Evolutionary conservation across 2,113 vertebrate genomes (phyloP).

Genomic region (Coptodon bakossiorum): DNA sequence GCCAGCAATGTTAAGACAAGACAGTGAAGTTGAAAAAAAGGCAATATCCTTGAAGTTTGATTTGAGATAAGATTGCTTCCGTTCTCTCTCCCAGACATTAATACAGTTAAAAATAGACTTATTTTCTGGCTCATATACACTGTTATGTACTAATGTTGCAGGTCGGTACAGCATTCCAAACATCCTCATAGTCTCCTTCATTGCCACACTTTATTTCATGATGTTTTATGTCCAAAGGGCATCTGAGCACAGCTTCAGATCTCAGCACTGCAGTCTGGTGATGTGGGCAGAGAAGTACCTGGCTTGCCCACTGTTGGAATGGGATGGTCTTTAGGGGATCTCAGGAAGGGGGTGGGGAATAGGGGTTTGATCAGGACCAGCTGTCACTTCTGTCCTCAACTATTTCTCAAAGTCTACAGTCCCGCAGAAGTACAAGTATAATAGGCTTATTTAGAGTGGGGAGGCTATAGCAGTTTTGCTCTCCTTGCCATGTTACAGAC

Average conservation of each 20-base stretch:
- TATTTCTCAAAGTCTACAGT: constrained; percentile 39
- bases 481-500: background rate
- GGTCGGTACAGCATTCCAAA: constrained; percentile 30
- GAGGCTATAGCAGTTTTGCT: constrained; percentile 4
- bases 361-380: constrained; percentile 69
- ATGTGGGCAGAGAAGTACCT: constrained; percentile 43
- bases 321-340: constrained; percentile 57
- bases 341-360: constrained; percentile 50
- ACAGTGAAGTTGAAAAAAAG: constrained; percentile 11
- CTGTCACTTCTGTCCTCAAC: constrained; percentile 64
- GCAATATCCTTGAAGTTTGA: constrained; percentile 28
- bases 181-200: constrained; percentile 24
- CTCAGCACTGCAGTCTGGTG: constrained; percentile 44
- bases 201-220: constrained; percentile 28
- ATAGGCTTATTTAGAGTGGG: background rate
- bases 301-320: constrained; percentile 53
- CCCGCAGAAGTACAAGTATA: constrained; percentile 13
- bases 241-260: constrained; percentile 55
- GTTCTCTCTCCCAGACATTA: constrained; percentile 3
- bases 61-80: constrained; percentile 32
- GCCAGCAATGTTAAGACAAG: background rate
- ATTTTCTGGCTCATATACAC: constrained; percentile 15
- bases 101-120: constrained; percentile 45
- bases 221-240: constrained; percentile 57
- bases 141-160: constrained; percentile 39